Base-by-base conservation (phyloP, 1,140 invertebrate species). In the Drosophila albomicans region DNA sequence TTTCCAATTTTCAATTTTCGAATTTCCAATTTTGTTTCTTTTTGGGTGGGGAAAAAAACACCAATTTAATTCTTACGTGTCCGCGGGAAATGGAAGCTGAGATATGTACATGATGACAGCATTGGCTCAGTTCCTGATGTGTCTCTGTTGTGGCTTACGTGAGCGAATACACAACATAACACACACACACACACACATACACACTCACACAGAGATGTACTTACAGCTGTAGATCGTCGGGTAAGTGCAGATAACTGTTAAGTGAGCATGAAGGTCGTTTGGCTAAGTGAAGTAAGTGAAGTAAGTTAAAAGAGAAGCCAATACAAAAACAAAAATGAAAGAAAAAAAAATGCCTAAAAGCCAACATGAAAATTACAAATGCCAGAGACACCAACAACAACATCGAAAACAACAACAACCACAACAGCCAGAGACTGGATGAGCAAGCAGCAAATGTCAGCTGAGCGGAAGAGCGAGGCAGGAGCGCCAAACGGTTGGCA, bases 241-340 rank as follows among this genome's bases (percentile, higher is more conserved):
- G 32, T 51, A 75, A 81, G 81, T 76, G 72, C 82, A 74, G 82
- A 82, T 79, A 79, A 82, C 73, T 73, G 77, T 75, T 51, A 77
- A 87, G 63, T 61, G 85, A 88, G 84, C 85, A 80, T 88, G 84
- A 88, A 88, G 84, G 84, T 88, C 84, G 79, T 71, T 69, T 79
- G 75, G 45, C 61, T 68, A 79, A 80, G 72, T 78, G 74, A 82
- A 78, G 77, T 68, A 79, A 80, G 72, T 78, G 74, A 82, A 78
- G 77, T 84, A 81, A 75, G 48, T 58, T 30, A 28, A 79, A 43
- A 54, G 58, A 66, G 59, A 73, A 41, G 16, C 30, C 51, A 54
- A 54, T 54, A 25, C 20, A 25, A 25, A 25, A 25, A 25, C 20
- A 25, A 25, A 25, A 25, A 25, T 25, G 20, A 25, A 25, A 25